Conservation (phyloP, 1,140 invertebrate genomes). For the Drosophila elegans region DNA sequence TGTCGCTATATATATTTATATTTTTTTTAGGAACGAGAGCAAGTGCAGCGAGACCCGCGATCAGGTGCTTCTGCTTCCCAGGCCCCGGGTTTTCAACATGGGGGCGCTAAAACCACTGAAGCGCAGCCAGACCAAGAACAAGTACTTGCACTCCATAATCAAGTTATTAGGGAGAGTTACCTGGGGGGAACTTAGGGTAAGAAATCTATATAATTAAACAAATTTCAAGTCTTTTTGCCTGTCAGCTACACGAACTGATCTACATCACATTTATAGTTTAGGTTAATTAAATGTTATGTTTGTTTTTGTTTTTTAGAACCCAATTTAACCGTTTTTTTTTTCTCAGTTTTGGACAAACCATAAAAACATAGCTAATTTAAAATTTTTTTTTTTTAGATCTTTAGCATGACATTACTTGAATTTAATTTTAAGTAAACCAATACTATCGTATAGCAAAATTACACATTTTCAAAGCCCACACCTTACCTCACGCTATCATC, state of each 20-base stretch:
- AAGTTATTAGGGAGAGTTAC: constrained; percentile 40
- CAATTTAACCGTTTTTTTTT: too few species aligned
- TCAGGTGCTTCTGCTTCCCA: constrained; percentile 62
- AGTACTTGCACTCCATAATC: constrained; percentile 47
- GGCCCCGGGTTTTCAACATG: constrained; percentile 46
- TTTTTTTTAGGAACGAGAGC: constrained; percentile 59
- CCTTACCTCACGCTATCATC: constrained; percentile 27
- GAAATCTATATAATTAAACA: constrained; percentile 25
- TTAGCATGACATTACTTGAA: too few species aligned
- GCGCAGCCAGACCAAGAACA: constrained; percentile 66
- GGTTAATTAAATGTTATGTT: not conserved
- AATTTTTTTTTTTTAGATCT: too few species aligned
- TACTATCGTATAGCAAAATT: constrained; percentile 4
- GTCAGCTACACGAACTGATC: not conserved
- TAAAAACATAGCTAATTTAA: too few species aligned
- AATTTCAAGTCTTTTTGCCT: constrained; percentile 5
- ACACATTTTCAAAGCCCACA: constrained; percentile 3
- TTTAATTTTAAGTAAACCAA: not conserved
- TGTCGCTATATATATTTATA: constrained; percentile 13
- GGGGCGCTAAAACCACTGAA: constrained; percentile 66
- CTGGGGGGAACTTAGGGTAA: not conserved
- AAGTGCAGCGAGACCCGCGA: constrained; percentile 32
- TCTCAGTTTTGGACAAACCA: too few species aligned
- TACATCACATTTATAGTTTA: not conserved
- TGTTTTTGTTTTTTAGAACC: too few species aligned